These are phyloP conservation scores for Gambusia affinis DNA, from an alignment of 2,113 vertebrate species.

Conservation along the genomic window DNA sequence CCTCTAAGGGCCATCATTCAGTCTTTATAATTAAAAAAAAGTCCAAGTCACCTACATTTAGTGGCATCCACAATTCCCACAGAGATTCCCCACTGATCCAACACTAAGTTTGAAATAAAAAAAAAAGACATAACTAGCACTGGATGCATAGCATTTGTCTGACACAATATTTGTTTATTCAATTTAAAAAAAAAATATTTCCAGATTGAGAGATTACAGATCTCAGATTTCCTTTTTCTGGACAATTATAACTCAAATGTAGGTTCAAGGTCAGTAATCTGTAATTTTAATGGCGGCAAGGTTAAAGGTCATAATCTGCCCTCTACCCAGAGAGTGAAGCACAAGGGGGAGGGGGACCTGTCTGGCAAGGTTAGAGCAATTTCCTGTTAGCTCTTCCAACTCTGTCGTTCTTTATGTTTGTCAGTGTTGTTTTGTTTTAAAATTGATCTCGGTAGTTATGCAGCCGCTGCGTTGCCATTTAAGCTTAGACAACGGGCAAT, in stretches of 20 bases:
- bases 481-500: not conserved
- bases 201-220: not conserved
- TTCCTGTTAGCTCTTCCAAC: not conserved
- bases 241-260: not conserved
- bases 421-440: not conserved
- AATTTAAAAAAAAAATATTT: no score
- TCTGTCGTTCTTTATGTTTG: not conserved
- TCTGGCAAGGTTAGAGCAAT: not conserved
- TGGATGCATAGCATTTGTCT: not conserved
- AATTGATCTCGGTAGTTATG: not conserved
- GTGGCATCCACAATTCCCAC: no score
- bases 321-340: not conserved
- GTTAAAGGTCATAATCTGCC: not conserved
- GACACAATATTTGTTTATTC: no score
- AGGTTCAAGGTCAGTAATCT: not conserved
- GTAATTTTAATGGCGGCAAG: not conserved
- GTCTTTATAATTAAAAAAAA: not conserved
- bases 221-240: not conserved
- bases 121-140: not conserved
- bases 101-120: not conserved
- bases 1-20: not conserved
- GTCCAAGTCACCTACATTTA: no score
- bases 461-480: not conserved
- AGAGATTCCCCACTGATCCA: not conserved
- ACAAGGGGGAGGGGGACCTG: rapidly evolving